These are phyloP conservation scores for Catamblyrhynchus diadema DNA, from an alignment of 2,797 vertebrate species.

Conservation along the genomic window DNA sequence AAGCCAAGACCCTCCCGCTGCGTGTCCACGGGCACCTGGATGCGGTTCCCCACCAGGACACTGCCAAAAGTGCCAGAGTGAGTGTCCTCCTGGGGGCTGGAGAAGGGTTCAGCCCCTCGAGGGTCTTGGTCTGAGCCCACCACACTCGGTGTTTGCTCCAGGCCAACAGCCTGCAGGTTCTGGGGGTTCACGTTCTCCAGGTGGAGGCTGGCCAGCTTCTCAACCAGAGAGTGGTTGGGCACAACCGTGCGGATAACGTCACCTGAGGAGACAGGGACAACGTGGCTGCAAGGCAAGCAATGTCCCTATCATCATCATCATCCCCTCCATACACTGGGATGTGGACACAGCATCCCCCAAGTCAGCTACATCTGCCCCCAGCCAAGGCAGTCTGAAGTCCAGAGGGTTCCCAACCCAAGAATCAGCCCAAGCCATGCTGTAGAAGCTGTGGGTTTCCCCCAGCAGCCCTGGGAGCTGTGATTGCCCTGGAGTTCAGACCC, in stretches of 20 bases:
- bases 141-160: neutral
- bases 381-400: neutral
- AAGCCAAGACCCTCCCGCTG: conserved; percentile 62
- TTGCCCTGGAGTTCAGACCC: neutral
- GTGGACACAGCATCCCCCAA: neutral
- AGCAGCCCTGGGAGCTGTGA: neutral
- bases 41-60: conserved; percentile 93
- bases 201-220: conserved; percentile 86
- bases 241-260: conserved; percentile 86
- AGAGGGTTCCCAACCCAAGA: neutral
- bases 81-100: conserved; percentile 72
- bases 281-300: neutral
- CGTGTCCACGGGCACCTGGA: conserved; percentile 86
- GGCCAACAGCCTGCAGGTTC: neutral
- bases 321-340: neutral
- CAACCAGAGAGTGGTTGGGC: conserved; percentile 88
- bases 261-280: conserved; percentile 72
- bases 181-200: conserved; percentile 83
- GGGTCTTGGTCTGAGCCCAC: conserved; percentile 40
- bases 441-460: neutral
- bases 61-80: conserved; percentile 94
- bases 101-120: conserved; percentile 60
- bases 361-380: neutral
- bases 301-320: neutral
- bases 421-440: neutral